Base-by-base conservation (phyloP, 2,888 invertebrate species). In the Iphiclides podalirius region DNA sequence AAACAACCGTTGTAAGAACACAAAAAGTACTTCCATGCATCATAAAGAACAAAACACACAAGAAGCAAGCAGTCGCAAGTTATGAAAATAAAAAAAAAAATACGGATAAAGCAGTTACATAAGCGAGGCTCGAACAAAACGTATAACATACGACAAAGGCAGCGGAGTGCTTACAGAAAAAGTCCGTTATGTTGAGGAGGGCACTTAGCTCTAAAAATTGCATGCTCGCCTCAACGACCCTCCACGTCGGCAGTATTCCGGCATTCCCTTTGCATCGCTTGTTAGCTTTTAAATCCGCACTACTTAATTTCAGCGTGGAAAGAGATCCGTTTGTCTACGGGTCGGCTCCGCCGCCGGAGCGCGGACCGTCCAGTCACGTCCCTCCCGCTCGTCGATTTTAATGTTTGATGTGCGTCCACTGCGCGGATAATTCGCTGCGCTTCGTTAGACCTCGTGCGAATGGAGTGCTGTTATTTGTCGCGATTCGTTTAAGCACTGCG, bases 281-380 rank as follows among this genome's bases (percentile, higher is more conserved):
- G 60, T 56, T 59, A 59, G 61, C 54, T 57, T 58, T 62, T 53
- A 59, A 60, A 61, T 61, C 61, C 55, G 45, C 55, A 55, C 51
- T 55, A 28, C 53, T 58, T 55, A 54, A 57, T 55, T 57, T 58
- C 38, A 53, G 49, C 33, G 46, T 47, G 55, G 53, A 55, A 28
- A 51, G 49, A 42, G 35, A 23, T 38, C 44, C 17, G 41, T 47
- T 38, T 39, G 48, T 54, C 28, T 47, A 39, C 28, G 28, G 28
- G 6, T 6, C 40, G 14, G 36, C 36, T 37, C 35, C 4, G 13
- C 36, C 14, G n/a, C n/a, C n/a, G n/a, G n/a, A n/a, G 28, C 14
- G 33, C 13, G 26, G 47, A 41, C 47, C 47, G 41, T 41, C 47
- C 41, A 26, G 35, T 36, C 36, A 36, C 14, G 41, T 47, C 17